Base-by-base conservation (phyloP, 2,888 invertebrate genomes). In the Drosophila prolongata region DNA sequence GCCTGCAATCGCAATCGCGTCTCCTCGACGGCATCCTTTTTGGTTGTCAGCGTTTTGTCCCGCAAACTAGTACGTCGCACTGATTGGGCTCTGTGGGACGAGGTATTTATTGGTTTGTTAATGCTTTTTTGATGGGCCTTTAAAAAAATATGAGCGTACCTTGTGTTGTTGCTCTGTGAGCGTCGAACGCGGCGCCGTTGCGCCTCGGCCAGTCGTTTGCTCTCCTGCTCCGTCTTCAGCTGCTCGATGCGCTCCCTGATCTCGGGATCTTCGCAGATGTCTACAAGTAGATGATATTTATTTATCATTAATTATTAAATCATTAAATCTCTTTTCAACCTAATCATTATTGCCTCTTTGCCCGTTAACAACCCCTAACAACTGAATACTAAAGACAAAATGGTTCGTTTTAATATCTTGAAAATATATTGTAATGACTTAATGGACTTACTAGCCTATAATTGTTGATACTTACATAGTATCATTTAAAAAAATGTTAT, bases 211-310 rank as follows among this genome's bases (percentile, higher is more conserved):
- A 94, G 93, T 85, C 94, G 94, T 90, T 95, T 95, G 73, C 95
- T 95, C 91, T 98, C 98, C 90, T 98, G 97, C 89, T 99, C 98
- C 10, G 95, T 96, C 89, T 96, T 96, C 64, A 99, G 93, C 86
- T 98, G 96, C 75, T 96, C 93, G 78, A 99, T 97, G 76, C 98
- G 95, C 83, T 96, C 97, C 75, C 98, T 95, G 89, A 99, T 95
- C 92, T 98, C 98, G 0, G 96, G 96, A 93, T 99, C 98, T 92
- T 99, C 98, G 91, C 98, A 98, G 85, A 99, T 98, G 92, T 98
- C 98, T 98, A 47, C 0, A 13, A 11, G n/a, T 8, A 8, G 6
- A 30, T 30, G 30, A 30, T 8, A 6, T 1, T 6, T 6, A 30
- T 1, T 30, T 1, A 8, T 8, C n/a, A 11, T 0, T 4, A 37